Percentiles rank a stretch among this genome's conserved stretches.
Evolutionary conservation across 2,888 invertebrate genomes (phyloP).

Genomic region (Lamproptera curius): DNA sequence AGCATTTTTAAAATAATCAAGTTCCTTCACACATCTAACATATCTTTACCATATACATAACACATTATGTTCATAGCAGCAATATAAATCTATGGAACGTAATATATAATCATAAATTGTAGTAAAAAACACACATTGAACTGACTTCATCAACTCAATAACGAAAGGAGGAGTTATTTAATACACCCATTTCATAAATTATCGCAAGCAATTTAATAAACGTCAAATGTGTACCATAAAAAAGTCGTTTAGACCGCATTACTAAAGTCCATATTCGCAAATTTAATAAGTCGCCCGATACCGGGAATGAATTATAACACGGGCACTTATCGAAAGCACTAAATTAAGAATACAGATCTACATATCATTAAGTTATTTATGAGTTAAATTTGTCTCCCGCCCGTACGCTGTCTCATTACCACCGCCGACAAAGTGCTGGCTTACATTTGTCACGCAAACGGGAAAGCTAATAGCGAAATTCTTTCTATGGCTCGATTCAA

Average conservation of each 20-base stretch:
- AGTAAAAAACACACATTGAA: no score
- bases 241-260: neutral
- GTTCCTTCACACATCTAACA: no score
- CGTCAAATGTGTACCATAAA: neutral
- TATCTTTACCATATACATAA: no score
- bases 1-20: no score
- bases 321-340: constrained; percentile 51
- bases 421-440: constrained; percentile 63
- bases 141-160: no score
- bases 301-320: constrained; percentile 62
- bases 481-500: constrained; percentile 34
- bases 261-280: constrained; percentile 26
- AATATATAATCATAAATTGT: no score
- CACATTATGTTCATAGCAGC: no score
- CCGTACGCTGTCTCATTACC: constrained; percentile 63
- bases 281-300: constrained; percentile 56
- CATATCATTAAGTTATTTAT: constrained; percentile 67
- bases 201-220: neutral
- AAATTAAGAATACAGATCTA: constrained; percentile 68
- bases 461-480: constrained; percentile 65
- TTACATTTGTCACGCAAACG: constrained; percentile 61
- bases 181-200: no score
- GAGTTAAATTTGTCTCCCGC: constrained; percentile 68
- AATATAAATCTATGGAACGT: no score
- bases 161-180: no score